Percentiles rank a stretch among this genome's conserved stretches.
These are phyloP conservation scores for Ailuropoda melanoleuca DNA, from an alignment of 2,113 vertebrate genomes.

Conservation along the genomic window DNA sequence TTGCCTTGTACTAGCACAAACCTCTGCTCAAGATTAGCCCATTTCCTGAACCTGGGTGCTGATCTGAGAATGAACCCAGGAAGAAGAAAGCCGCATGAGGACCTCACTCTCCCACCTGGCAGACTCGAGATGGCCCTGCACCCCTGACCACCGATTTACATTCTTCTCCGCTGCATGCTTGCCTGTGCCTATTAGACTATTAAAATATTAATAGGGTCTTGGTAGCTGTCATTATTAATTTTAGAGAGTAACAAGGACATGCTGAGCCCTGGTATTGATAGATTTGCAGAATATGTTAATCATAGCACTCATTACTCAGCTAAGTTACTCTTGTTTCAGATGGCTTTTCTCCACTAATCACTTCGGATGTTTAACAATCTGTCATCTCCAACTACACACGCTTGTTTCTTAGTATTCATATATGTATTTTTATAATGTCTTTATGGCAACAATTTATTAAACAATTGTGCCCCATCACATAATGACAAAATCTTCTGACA, in stretches of 20 bases:
- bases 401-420: conserved; percentile 45
- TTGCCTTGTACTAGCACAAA: background rate
- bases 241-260: conserved; percentile 77
- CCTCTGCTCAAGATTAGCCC: background rate
- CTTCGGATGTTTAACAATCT: conserved; percentile 69
- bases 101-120: background rate
- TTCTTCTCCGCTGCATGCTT: conserved; percentile 66
- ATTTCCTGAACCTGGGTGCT: background rate
- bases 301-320: conserved; percentile 75
- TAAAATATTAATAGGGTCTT: conserved; percentile 81
- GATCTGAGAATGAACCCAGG: background rate
- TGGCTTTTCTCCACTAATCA: conserved; percentile 64
- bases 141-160: conserved; percentile 60
- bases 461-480: background rate
- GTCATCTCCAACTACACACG: conserved; percentile 43
- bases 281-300: conserved; percentile 82
- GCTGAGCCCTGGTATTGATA: conserved; percentile 69
- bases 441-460: conserved; percentile 37
- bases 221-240: conserved; percentile 80
- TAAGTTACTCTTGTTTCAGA: conserved; percentile 67
- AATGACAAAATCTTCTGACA: conserved; percentile 28
- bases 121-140: background rate
- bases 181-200: conserved; percentile 65
- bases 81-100: background rate
- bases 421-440: conserved; percentile 40